Evolutionary conservation across 1,140 invertebrate genomes (phyloP), one percentile per base, ranked within the genome.

Genomic region (Drosophila nigrodunni): DNA sequence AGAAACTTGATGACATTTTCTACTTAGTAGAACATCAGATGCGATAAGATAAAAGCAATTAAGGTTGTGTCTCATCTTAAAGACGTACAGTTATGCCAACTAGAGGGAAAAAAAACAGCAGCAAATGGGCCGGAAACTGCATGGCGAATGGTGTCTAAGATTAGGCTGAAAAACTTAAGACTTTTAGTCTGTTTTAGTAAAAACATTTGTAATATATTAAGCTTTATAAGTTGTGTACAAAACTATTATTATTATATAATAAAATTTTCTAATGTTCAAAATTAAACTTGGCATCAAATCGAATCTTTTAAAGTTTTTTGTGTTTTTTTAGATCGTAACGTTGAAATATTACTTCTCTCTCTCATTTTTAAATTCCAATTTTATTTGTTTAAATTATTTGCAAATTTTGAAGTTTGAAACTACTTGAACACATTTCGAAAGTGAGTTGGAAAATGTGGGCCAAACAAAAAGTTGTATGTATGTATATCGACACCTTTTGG

Each of bases 401-500:
- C 50, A 25, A 34, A 41, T 43, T 11, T 43, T 43, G 5, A 43
- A 54, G n/a, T 34, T 54, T 7, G 3, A n/a, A 35, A 21, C 52
- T 30, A 7, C 35, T 35, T 3, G n/a, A 8, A 7, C n/a, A 21
- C 11, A n/a, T 70, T 58, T 43, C 18, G 70, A 73, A 74, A 74
- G 71, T 74, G 39, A 41, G 25, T 41, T 39, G 41, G 21, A 67
- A 57, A 66, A 83, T 74, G 69, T 82, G 65, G 75, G 80, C 46
- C 80, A 81, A 47, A 5, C n/a, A 75, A 49, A 21, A 35, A 47
- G 37, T 39, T 49, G 65, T 66, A 60, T 7, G 65, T 66, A 60
- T 7, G 61, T 47, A 58, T 75, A 78, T 82, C 68, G 72, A 86
- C 72, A 86, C 82, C 83, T 86, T 70, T 55, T 69, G 55, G 37